Evolutionary conservation across 2,888 invertebrate species (phyloP).

Genomic region (Coleophora deauratella): DNA sequence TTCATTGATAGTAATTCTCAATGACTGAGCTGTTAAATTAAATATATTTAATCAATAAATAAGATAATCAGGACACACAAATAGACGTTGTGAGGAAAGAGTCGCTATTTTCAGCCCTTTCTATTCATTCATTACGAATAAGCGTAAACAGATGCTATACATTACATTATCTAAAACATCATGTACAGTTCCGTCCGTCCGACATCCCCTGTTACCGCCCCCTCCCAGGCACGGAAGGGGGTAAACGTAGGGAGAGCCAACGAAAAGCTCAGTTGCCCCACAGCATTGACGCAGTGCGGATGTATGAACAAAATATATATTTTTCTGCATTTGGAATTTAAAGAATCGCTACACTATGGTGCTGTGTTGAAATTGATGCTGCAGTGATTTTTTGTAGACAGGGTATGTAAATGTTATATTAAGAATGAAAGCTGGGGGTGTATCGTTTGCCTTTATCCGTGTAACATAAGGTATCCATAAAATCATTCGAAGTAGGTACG

Average conservation of each 20-base stretch:
- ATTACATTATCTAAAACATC: constrained; percentile 8
- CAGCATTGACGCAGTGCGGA: constrained; percentile 20
- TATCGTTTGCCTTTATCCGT: neutral
- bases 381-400: no score
- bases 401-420: no score
- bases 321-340: neutral
- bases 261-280: constrained; percentile 34
- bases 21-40: no score
- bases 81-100: no score
- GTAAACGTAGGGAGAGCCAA: constrained; percentile 16
- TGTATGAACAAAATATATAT: constrained; percentile 14
- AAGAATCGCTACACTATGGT: neutral
- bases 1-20: no score
- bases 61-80: no score
- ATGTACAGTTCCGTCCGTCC: constrained; percentile 4
- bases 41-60: no score
- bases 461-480: neutral
- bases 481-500: neutral
- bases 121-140: no score
- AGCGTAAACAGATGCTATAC: neutral
- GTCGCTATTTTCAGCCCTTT: no score
- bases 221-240: constrained; percentile 13
- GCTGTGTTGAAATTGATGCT: neutral
- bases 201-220: constrained; percentile 17
- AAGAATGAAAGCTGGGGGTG: no score